A percentile compares a stretch with the other conserved stretches of the same genome.
These are phyloP conservation scores for Abrostola triplasia DNA, from an alignment of 2,888 invertebrate species.

Conservation along the genomic window DNA sequence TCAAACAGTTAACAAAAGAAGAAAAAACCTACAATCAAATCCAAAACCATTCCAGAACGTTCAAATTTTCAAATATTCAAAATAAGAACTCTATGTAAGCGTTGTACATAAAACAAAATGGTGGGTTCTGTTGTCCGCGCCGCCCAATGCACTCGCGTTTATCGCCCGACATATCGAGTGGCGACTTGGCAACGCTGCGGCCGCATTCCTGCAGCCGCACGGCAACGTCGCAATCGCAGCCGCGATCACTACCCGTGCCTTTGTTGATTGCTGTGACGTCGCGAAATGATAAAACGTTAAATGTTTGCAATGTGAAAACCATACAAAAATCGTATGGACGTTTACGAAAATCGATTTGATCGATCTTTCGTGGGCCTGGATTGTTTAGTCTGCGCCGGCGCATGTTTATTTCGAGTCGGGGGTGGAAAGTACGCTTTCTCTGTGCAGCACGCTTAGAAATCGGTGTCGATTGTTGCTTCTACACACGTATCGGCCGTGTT, in stretches of 20 bases:
- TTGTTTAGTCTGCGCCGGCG: slow-evolving; percentile 21
- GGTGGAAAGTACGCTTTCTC: slow-evolving; percentile 66
- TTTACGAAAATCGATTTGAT: slow-evolving; percentile 18
- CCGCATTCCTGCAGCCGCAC: slow-evolving; percentile 80
- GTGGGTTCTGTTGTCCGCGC: slow-evolving; percentile 73
- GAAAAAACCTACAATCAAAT: slow-evolving; percentile 19
- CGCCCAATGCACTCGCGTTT: slow-evolving; percentile 85
- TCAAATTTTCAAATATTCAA: slow-evolving; percentile 39
- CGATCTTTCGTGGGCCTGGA: slow-evolving; percentile 2
- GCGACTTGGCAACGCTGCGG: slow-evolving; percentile 80
- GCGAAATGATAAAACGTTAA: slow-evolving; percentile 73
- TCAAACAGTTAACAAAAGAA: slow-evolving; percentile 17
- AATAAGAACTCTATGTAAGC: slow-evolving; percentile 57
- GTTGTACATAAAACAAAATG: slow-evolving; percentile 75
- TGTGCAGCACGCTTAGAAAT: slow-evolving; percentile 49
- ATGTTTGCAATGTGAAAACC: slow-evolving; percentile 74
- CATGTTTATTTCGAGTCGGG: slow-evolving; percentile 45
- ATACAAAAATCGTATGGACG: slow-evolving; percentile 20
- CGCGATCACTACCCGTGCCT: slow-evolving; percentile 72
- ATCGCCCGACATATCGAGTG: slow-evolving; percentile 73
- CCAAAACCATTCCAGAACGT: slow-evolving; percentile 25
- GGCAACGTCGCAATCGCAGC: slow-evolving; percentile 83
- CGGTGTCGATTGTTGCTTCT: slow-evolving; percentile 49
- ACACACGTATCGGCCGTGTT: slow-evolving; percentile 46
- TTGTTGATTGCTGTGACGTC: slow-evolving; percentile 77